A percentile compares a stretch with the other conserved stretches of the same genome.
These are phyloP conservation scores for Lytechinus pictus DNA, from an alignment of 35 echinoderm and acorn worm genomes.

Conservation along the genomic window DNA sequence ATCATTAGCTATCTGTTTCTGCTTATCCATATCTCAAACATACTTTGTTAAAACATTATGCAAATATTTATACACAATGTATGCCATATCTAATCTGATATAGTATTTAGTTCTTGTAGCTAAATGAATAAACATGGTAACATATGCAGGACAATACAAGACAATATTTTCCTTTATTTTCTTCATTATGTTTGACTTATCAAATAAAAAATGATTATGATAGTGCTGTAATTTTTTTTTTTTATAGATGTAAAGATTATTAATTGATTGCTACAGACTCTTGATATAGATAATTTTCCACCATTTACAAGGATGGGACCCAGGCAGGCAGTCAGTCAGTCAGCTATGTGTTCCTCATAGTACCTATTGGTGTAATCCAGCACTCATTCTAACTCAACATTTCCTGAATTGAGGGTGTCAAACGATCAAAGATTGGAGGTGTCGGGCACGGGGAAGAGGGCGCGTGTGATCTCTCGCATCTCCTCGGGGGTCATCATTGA, in stretches of 20 bases:
- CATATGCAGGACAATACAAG: neutral
- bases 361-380: slow-evolving; percentile 18
- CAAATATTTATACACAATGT: neutral
- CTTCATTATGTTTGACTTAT: too few relatives aligned
- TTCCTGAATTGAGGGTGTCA: slow-evolving; percentile 31
- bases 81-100: neutral
- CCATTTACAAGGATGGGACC: neutral
- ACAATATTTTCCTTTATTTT: too few relatives aligned
- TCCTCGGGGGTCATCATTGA: neutral
- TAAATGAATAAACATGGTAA: neutral
- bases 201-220: too few relatives aligned
- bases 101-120: neutral
- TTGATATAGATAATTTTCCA: neutral
- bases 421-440: neutral
- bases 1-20: neutral
- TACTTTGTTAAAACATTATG: neutral
- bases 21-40: neutral
- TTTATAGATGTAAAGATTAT: too few relatives aligned
- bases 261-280: neutral
- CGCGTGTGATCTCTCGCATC: neutral
- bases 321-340: neutral
- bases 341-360: neutral
- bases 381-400: slow-evolving; percentile 38
- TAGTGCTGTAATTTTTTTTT: too few relatives aligned
- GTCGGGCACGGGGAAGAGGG: slow-evolving; percentile 5